These are phyloP conservation scores for Pomacea maculata DNA, from an alignment of 1,140 invertebrate species.

Conservation along the genomic window DNA sequence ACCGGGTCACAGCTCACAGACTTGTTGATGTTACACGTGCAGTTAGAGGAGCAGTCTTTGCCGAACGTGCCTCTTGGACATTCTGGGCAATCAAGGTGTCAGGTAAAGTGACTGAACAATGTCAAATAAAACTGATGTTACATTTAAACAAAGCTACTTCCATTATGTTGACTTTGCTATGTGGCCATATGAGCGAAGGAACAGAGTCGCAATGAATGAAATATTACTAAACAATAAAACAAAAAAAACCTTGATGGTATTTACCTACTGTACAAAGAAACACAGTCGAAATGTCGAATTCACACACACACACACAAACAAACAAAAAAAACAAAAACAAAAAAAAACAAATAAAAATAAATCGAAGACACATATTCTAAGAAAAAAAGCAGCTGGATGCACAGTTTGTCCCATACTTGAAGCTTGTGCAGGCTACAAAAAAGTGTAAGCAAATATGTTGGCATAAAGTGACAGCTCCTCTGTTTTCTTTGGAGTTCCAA, in stretches of 20 bases:
- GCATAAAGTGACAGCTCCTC: no score
- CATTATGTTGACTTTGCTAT: no score
- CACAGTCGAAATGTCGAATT: background rate
- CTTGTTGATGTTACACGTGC: background rate
- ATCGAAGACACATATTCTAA: background rate
- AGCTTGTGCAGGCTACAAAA: background rate
- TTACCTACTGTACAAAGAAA: background rate
- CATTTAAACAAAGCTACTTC: no score
- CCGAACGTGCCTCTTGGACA: slow-evolving; percentile 20
- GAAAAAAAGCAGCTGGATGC: background rate
- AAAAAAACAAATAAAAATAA: background rate
- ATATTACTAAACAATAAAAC: no score
- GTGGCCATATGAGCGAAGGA: no score
- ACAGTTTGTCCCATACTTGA: background rate
- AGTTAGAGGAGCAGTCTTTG: background rate
- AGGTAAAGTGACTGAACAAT: no score
- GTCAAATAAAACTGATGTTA: no score
- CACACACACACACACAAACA: background rate
- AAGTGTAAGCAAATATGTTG: no score
- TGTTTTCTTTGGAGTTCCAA: no score
- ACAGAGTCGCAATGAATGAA: no score
- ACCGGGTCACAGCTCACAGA: background rate
- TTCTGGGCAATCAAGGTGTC: background rate
- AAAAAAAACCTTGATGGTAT: no score
- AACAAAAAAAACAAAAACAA: background rate